Conservation (phyloP, 2,888 invertebrate genomes). For the Erebia ligea region DNA sequence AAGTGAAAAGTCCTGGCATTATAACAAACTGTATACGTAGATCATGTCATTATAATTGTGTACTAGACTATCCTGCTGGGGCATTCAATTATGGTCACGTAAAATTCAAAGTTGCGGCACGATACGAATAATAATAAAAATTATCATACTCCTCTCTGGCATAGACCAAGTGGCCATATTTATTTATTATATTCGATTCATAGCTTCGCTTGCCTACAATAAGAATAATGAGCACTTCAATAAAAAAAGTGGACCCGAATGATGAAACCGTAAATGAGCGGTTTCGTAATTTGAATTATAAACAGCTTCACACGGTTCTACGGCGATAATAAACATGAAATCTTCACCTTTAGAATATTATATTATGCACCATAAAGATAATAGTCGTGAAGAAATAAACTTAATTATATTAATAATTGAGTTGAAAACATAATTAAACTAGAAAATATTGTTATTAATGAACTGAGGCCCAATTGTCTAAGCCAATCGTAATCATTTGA, state of each 20-base stretch:
- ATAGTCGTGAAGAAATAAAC: not conserved
- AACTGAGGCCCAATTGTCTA: no score
- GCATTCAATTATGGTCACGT: slow-evolving; percentile 15
- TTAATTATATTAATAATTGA: not conserved
- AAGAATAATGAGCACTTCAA: slow-evolving; percentile 11
- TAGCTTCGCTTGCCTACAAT: slow-evolving; percentile 1
- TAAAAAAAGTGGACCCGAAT: slow-evolving; percentile 58
- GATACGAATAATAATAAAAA: slow-evolving; percentile 15
- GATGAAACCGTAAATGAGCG: slow-evolving; percentile 48
- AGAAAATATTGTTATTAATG: slow-evolving; percentile 45
- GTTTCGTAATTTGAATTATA: slow-evolving; percentile 44
- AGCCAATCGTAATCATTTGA: no score
- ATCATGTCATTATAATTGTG: not conserved
- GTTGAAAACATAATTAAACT: slow-evolving; percentile 68
- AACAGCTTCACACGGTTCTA: slow-evolving; percentile 53
- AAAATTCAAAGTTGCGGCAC: slow-evolving; percentile 1
- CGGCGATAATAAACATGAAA: slow-evolving; percentile 50
- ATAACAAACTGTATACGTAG: not conserved
- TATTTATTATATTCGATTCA: slow-evolving; percentile 15
- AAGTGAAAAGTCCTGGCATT: no score
- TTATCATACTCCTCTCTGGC: not conserved
- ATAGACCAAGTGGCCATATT: slow-evolving; percentile 11
- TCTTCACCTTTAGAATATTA: slow-evolving; percentile 52
- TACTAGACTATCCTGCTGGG: not conserved
- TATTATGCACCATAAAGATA: slow-evolving; percentile 16